Percentiles rank a stretch among this genome's conserved stretches.
These are phyloP conservation scores for Lycaon pictus DNA, from an alignment of 2,113 vertebrate genomes.

Conservation along the genomic window DNA sequence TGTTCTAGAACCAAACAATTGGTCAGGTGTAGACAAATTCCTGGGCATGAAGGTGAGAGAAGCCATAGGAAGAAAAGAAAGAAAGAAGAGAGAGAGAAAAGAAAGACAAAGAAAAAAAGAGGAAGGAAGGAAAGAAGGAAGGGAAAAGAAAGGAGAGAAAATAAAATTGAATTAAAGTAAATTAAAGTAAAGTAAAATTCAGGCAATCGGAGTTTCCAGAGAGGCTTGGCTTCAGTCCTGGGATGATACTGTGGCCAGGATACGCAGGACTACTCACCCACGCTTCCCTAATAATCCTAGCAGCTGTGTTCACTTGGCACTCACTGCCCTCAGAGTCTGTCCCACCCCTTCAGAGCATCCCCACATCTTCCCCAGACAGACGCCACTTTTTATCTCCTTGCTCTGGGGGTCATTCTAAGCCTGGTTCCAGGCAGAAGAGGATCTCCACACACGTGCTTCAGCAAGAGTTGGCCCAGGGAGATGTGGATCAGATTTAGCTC, in stretches of 20 bases:
- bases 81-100: background rate
- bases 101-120: no score
- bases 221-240: background rate
- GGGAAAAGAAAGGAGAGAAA: background rate
- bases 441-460: background rate
- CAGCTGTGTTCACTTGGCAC: background rate
- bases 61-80: background rate
- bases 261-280: no score
- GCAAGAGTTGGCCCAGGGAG: background rate
- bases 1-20: background rate
- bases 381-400: background rate
- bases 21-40: background rate
- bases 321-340: background rate
- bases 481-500: background rate
- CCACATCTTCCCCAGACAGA: background rate
- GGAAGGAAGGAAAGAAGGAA: rapidly evolving
- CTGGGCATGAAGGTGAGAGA: background rate
- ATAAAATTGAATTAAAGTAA: background rate
- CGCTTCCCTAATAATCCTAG: background rate
- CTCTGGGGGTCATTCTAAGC: background rate
- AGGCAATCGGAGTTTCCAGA: background rate
- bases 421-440: background rate
- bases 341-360: background rate
- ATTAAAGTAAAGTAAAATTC: background rate
- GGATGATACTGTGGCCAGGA: background rate